Base-by-base conservation (phyloP, 2,113 vertebrate species). In the Leptocoma aspasia region DNA sequence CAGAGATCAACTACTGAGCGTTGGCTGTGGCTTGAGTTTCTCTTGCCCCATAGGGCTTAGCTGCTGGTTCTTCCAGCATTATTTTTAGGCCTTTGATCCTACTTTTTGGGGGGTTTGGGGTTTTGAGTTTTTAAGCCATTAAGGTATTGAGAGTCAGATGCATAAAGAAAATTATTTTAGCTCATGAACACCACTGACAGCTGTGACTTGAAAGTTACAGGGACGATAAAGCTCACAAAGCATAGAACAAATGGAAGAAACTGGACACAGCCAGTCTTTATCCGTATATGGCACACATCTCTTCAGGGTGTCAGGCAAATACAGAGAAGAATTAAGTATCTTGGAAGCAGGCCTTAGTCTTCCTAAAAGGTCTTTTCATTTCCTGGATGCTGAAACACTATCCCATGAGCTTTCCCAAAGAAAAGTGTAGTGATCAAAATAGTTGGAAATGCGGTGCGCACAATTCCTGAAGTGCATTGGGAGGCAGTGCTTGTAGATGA, bases 381-480 rank as follows among this genome's bases (percentile, higher is more conserved):
- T 91, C 35, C 31, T 82, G 35, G 23, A 3, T 50, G 33, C n/a
- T 54, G 42, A 15, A 59, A 16, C 19, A 15, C 17, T 81, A 6
- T n/a, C 10, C 27, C n/a, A 13, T 7, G 54, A 31, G 18, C 18
- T 66, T 87, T 68, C 41, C 24, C 15, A 13, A 35, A 76, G 56
- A 53, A 68, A 87, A 85, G 21, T 1, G 0, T 41, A 6, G 19
- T n/a, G 31, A 54, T 65, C 26, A 59, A 33, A 89, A 19, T 26
- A 6, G 18, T 28, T 33, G 54, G n/a, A 76, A 71, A 50, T 23
- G 35, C 2, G 1, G 11, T 17, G 8, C 0, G 0, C 4, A 6
- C 0, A 0, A 21, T 77, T 91, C 16, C 31, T 65, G 35, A 70
- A 27, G 19, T 33, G 9, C 0, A 0, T n/a, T 89, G 44, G 9